Base-by-base conservation (phyloP, 2,113 vertebrate species). In the Saccopteryx leptura region DNA sequence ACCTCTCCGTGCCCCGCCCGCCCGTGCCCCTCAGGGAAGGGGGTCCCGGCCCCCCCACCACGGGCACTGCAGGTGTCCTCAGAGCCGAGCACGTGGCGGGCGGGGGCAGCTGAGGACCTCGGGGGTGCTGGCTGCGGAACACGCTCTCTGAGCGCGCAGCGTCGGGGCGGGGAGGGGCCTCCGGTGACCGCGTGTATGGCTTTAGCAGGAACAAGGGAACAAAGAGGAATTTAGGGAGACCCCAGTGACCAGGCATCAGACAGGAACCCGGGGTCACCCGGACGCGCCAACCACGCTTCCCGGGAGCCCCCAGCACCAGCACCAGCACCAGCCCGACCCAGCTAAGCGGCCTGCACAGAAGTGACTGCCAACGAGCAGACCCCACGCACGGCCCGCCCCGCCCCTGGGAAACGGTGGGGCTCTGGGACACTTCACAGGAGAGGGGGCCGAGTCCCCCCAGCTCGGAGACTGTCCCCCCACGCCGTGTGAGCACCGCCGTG, bases 61-160 rank as follows among this genome's bases (percentile, higher is more conserved):
- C 3, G 6, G 4, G 31, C 4, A 39, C 9, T 11, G 4, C 58
- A 6, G 84, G 19, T 7, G 5, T 0, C 18, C 28, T 74, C 12
- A 68, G 23, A 46, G 48, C 46, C 4, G 5, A 31, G 23, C 1
- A 21, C 9, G 0, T 12, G n/a, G 28, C 8, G 0, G 0, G 4
- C 23, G 3, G 3, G 24, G 28, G 18, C 31, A 84, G 11, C 11
- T 11, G 3, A 4, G 24, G 10, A 39, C 54, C 79, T n/a, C 17
- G 4, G 0, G 0, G 4, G 60, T 12, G 75, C 21, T 0, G 15
- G 28, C 39, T 46, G 48, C 39, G 39, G 39, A 39, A 39, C 39
- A 39, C 39, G 39, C 39, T 39, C 39, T 39, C 39, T 39, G 39
- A 39, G 39, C 3, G 39, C 39, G 39, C 39, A 39, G 39, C 39